Evolutionary conservation across 2,888 invertebrate genomes (phyloP).

Genomic region (Epinotia bilunana): DNA sequence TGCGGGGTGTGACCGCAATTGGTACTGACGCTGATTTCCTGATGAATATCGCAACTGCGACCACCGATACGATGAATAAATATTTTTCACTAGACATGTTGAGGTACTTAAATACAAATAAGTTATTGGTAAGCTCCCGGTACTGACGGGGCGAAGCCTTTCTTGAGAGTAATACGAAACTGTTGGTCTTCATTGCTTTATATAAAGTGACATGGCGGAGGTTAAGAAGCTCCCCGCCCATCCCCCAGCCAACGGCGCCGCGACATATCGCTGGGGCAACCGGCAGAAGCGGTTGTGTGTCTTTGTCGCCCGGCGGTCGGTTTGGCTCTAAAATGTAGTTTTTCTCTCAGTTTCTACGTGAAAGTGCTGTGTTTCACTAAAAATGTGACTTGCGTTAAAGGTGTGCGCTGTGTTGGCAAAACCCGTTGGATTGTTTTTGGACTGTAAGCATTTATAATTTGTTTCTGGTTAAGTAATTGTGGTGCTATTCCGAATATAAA

Average conservation of each 20-base stretch:
- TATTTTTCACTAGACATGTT: slow-evolving; percentile 47
- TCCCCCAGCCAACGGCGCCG: background rate
- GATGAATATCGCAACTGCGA: slow-evolving; percentile 51
- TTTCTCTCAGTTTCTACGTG: slow-evolving; percentile 3
- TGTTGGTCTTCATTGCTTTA: slow-evolving; percentile 25
- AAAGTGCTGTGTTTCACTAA: slow-evolving; percentile 24
- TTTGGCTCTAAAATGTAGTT: background rate
- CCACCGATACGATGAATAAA: slow-evolving; percentile 47
- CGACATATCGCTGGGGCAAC: background rate
- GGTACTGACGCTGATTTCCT: slow-evolving; percentile 36
- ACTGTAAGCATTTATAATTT: slow-evolving; percentile 3
- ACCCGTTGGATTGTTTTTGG: slow-evolving; percentile 9
- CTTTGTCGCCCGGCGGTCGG: slow-evolving; percentile 20
- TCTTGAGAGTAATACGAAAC: slow-evolving; percentile 62
- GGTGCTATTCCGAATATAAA: background rate
- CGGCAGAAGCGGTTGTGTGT: slow-evolving; percentile 47
- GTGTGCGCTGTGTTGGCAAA: slow-evolving; percentile 8
- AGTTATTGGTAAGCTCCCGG: slow-evolving; percentile 51
- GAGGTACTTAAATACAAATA: background rate
- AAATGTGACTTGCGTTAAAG: slow-evolving; percentile 16
- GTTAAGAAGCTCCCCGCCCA: background rate
- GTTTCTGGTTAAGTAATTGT: slow-evolving; percentile 1
- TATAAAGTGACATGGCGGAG: slow-evolving; percentile 16
- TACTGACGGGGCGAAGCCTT: slow-evolving; percentile 54
- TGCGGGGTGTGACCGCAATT: slow-evolving; percentile 51